These are phyloP conservation scores for Cybosia mesomella DNA, from an alignment of 2,888 invertebrate genomes.

Conservation along the genomic window DNA sequence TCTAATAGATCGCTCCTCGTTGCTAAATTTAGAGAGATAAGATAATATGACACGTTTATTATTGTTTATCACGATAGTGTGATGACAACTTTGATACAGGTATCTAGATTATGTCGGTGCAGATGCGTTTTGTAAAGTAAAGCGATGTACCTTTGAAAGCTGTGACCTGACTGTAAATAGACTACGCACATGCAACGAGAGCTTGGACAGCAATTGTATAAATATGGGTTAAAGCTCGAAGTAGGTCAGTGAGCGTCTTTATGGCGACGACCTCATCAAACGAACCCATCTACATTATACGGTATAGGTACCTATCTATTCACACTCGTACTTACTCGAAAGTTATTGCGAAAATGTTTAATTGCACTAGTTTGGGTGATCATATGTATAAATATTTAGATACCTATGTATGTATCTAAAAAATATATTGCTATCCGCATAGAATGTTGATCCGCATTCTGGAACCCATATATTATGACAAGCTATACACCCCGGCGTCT, in stretches of 20 bases:
- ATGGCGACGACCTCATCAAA: slow-evolving; percentile 15
- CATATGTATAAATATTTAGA: no score
- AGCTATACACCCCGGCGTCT: no score
- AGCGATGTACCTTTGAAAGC: slow-evolving; percentile 12
- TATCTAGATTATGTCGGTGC: slow-evolving; percentile 8
- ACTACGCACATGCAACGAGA: slow-evolving; percentile 29
- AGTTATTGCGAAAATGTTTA: background rate
- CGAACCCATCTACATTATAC: background rate
- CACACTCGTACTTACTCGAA: background rate
- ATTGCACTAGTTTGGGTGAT: no score
- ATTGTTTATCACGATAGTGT: slow-evolving; percentile 19
- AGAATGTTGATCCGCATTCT: background rate
- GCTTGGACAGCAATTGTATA: slow-evolving; percentile 48
- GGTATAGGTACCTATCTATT: background rate
- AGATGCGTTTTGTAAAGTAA: slow-evolving; percentile 16
- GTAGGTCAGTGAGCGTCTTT: slow-evolving; percentile 58
- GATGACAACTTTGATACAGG: slow-evolving; percentile 1
- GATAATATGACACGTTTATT: slow-evolving; percentile 39
- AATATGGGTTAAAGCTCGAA: slow-evolving; percentile 58
- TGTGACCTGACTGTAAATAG: slow-evolving; percentile 34
- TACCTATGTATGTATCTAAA: background rate
- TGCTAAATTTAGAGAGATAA: slow-evolving; percentile 38
- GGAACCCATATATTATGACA: background rate
- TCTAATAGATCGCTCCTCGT: slow-evolving; percentile 30
- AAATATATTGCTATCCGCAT: background rate